These are phyloP conservation scores for Momotus momota DNA, from an alignment of 2,797 vertebrate genomes.

Conservation along the genomic window DNA sequence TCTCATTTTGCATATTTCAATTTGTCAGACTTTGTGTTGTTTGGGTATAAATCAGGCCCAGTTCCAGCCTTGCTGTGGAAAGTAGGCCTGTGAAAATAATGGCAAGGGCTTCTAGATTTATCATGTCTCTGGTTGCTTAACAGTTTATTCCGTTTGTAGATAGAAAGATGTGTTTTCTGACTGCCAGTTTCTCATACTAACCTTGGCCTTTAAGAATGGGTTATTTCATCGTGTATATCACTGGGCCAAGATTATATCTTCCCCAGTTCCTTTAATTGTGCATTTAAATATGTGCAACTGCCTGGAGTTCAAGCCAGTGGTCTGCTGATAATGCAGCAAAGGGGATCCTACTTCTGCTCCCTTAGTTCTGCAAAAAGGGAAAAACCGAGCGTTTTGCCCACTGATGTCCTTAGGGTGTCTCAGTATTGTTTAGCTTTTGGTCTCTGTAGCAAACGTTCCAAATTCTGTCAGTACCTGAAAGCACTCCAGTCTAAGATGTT, in stretches of 20 bases:
- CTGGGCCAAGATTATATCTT: background rate
- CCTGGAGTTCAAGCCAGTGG: background rate
- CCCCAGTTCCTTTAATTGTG: background rate
- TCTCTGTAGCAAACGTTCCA: background rate
- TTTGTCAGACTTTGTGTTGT: background rate
- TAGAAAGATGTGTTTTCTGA: background rate
- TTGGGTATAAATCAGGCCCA: background rate
- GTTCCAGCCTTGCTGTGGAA: background rate
- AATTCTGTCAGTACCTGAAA: conserved; percentile 11
- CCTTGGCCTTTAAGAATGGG: background rate
- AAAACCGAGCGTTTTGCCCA: background rate
- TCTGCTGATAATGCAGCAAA: background rate
- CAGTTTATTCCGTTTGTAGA: background rate
- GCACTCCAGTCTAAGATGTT: background rate
- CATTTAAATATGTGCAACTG: background rate
- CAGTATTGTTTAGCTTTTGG: background rate
- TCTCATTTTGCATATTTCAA: background rate
- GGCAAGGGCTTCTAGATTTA: background rate
- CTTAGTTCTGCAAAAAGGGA: background rate
- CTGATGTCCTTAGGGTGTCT: background rate
- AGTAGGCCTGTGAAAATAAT: background rate
- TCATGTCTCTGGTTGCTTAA: background rate
- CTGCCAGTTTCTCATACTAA: background rate
- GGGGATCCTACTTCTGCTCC: background rate
- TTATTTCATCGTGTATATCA: background rate